These are phyloP conservation scores for Neopipo cinnamomea DNA, from an alignment of 2,113 vertebrate genomes.

Conservation along the genomic window DNA sequence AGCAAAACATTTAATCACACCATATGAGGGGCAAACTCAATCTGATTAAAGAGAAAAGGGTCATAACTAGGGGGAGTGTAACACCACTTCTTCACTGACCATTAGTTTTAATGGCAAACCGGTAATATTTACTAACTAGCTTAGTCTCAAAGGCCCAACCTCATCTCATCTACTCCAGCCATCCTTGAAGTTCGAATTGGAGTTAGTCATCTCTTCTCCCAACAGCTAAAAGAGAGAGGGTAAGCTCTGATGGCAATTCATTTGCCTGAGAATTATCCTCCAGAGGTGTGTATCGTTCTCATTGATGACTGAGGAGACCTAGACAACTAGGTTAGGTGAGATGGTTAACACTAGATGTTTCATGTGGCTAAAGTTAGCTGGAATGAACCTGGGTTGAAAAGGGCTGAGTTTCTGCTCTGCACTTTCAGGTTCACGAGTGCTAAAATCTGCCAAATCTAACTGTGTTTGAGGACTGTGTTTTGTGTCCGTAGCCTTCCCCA, in stretches of 20 bases:
- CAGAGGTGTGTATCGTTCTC: neutral
- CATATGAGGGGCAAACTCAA: slow-evolving; percentile 68
- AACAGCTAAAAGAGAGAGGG: neutral
- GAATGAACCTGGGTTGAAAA: neutral
- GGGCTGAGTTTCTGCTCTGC: neutral
- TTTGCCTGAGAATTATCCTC: slow-evolving; percentile 39
- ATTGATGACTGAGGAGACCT: neutral
- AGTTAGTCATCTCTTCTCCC: slow-evolving; percentile 29
- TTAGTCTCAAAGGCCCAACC: slow-evolving; percentile 59
- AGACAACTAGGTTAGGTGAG: slow-evolving; percentile 43
- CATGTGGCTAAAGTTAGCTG: neutral
- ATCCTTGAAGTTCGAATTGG: slow-evolving; percentile 30
- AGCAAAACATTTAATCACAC: slow-evolving; percentile 60
- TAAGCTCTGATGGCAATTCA: slow-evolving; percentile 37
- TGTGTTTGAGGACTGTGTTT: neutral
- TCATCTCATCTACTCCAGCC: slow-evolving; percentile 63
- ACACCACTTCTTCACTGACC: slow-evolving; percentile 64
- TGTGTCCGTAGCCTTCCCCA: neutral
- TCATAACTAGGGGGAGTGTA: slow-evolving; percentile 57
- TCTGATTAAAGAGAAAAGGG: slow-evolving; percentile 63
- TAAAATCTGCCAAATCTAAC: neutral
- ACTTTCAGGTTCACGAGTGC: neutral
- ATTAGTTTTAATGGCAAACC: slow-evolving; percentile 59
- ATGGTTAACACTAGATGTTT: neutral
- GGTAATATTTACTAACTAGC: slow-evolving; percentile 65